Conservation (phyloP, 2,797 vertebrate genomes). For the Peromyscus nudipes region DNA sequence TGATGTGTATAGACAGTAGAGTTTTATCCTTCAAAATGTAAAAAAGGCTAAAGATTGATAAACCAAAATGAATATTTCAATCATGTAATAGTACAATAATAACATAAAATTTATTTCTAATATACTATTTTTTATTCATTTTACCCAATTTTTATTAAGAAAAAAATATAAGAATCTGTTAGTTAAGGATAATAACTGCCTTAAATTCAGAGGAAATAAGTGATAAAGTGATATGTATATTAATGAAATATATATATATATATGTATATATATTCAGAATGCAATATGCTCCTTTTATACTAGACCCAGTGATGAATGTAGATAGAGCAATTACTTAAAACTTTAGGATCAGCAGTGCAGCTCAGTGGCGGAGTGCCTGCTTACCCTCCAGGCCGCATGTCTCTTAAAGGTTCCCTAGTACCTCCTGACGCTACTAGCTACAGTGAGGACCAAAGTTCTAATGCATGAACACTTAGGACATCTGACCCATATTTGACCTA, state of each 20-base stretch:
- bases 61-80: background rate
- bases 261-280: background rate
- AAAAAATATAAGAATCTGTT: background rate
- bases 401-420: background rate
- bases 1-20: no score
- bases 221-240: background rate
- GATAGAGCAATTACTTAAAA: background rate
- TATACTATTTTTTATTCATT: background rate
- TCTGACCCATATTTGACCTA: background rate
- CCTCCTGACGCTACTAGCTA: no score
- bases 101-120: background rate
- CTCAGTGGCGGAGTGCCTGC: background rate
- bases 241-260: background rate
- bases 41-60: background rate
- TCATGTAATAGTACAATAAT: background rate
- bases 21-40: background rate
- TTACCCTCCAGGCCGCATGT: no score
- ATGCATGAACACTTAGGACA: no score
- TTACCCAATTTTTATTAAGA: background rate
- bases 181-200: background rate
- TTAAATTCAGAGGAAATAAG: background rate
- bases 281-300: background rate
- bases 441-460: background rate
- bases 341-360: no score
- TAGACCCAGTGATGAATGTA: background rate